These are phyloP conservation scores for Apamea epomidion DNA, from an alignment of 2,888 invertebrate species.

Conservation along the genomic window DNA sequence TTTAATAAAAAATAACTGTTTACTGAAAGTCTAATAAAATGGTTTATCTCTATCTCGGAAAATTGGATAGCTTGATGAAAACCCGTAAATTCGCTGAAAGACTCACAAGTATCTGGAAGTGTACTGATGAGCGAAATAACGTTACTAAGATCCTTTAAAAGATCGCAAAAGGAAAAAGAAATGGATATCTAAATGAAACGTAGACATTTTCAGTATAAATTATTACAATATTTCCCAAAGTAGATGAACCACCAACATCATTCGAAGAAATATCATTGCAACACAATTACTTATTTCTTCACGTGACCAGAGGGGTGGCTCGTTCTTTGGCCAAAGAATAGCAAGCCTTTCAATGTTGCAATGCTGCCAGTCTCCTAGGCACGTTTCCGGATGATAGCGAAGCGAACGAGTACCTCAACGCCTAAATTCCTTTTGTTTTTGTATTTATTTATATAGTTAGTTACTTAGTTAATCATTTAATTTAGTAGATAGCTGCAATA, in stretches of 20 bases:
- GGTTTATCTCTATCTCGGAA: conserved; percentile 16
- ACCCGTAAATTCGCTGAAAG: conserved; percentile 5
- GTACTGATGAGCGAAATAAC: background rate
- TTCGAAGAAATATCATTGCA: background rate
- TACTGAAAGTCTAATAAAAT: conserved; percentile 34
- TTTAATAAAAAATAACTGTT: conserved; percentile 29
- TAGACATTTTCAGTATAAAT: background rate
- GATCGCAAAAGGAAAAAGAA: background rate
- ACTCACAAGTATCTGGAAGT: conserved; percentile 18
- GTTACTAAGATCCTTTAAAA: background rate
- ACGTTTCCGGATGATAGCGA: too few relatives aligned
- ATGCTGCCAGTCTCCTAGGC: too few relatives aligned
- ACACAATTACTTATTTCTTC: background rate
- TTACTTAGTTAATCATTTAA: too few relatives aligned
- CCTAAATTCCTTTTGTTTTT: too few relatives aligned
- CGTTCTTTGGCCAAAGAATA: too few relatives aligned
- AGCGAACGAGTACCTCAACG: too few relatives aligned
- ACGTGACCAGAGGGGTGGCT: background rate
- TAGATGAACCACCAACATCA: background rate
- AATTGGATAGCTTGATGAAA: conserved; percentile 29
- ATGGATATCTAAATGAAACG: background rate
- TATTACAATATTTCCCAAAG: background rate
- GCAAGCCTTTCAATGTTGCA: too few relatives aligned
- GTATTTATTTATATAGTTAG: too few relatives aligned
- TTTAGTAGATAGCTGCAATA: too few relatives aligned